Evolutionary conservation across 2,888 invertebrate species (phyloP).

Genomic region (Rhagophthalmus giganteus): DNA sequence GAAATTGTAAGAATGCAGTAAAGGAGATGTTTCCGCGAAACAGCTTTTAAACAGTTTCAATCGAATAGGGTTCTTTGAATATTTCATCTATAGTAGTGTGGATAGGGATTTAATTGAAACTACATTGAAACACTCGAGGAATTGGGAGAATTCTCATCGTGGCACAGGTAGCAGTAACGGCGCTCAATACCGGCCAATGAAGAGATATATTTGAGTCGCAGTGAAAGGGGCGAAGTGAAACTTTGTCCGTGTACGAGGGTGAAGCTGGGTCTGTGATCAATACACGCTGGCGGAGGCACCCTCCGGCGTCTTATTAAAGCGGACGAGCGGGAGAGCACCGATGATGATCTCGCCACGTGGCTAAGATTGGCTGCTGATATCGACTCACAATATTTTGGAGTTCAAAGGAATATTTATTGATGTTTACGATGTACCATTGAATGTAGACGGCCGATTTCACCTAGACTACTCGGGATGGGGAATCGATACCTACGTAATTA

Average conservation of each 20-base stretch:
- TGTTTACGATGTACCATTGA: slow-evolving; percentile 29
- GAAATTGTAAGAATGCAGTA: slow-evolving; percentile 17
- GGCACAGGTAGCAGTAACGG: slow-evolving; percentile 29
- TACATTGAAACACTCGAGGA: slow-evolving; percentile 42
- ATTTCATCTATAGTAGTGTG: slow-evolving; percentile 38
- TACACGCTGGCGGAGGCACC: slow-evolving; percentile 46
- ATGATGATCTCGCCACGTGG: slow-evolving; percentile 42
- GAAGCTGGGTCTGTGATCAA: slow-evolving; percentile 43
- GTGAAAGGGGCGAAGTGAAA: slow-evolving; percentile 46
- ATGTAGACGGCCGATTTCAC: slow-evolving; percentile 36
- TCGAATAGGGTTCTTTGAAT: slow-evolving; percentile 31
- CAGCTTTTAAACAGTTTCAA: slow-evolving; percentile 29
- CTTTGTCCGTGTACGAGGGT: slow-evolving; percentile 43
- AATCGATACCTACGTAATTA: slow-evolving; percentile 38
- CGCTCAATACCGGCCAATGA: slow-evolving; percentile 40
- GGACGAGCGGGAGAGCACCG: slow-evolving; percentile 42
- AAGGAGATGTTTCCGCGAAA: slow-evolving; percentile 26
- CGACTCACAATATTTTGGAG: slow-evolving; percentile 22
- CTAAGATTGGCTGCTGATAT: slow-evolving; percentile 32
- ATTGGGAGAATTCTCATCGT: slow-evolving; percentile 37
- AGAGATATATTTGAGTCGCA: slow-evolving; percentile 43
- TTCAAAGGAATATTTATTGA: slow-evolving; percentile 32
- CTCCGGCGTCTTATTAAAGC: slow-evolving; percentile 47
- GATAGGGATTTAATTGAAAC: slow-evolving; percentile 47
- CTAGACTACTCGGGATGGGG: slow-evolving; percentile 24